These are phyloP conservation scores for Abramis brama DNA, from an alignment of 2,113 vertebrate genomes.

Conservation along the genomic window DNA sequence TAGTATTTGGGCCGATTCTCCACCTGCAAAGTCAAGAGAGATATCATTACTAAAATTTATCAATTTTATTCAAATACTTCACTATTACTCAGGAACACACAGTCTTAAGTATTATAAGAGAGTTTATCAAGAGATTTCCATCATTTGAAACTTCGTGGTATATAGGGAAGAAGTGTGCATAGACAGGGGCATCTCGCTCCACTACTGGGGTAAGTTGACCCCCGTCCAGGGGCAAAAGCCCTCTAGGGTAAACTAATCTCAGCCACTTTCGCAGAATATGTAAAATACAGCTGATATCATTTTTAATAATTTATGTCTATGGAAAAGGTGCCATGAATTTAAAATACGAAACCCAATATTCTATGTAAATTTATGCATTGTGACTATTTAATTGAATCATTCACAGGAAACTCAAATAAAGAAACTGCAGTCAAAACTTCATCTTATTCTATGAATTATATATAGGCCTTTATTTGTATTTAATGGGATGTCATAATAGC, in stretches of 20 bases:
- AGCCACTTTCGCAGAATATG: neutral
- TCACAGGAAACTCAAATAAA: neutral
- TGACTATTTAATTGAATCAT: neutral
- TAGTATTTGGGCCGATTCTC: conserved; percentile 98
- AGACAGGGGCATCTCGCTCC: neutral
- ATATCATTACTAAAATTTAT: neutral
- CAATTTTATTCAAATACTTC: neutral
- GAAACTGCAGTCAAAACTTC: neutral
- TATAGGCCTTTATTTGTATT: neutral
- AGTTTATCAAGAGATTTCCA: neutral
- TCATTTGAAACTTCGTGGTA: neutral
- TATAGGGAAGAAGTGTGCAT: neutral
- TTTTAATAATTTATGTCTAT: conserved; percentile 7
- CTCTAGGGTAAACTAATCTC: neutral
- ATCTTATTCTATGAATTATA: conserved; percentile 5
- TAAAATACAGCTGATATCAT: neutral
- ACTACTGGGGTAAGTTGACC: neutral
- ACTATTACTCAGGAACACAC: neutral
- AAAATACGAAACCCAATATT: neutral
- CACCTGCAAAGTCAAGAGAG: conserved; percentile 78
- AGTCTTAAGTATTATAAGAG: neutral
- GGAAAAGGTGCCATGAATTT: neutral
- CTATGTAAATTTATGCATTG: conserved; percentile 6
- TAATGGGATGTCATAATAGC: neutral
- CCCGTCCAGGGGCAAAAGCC: neutral